phyloP scores from a whole-genome alignment of 92 coral and sea anemone genomes.

The Micromussa lordhowensis region DNA sequence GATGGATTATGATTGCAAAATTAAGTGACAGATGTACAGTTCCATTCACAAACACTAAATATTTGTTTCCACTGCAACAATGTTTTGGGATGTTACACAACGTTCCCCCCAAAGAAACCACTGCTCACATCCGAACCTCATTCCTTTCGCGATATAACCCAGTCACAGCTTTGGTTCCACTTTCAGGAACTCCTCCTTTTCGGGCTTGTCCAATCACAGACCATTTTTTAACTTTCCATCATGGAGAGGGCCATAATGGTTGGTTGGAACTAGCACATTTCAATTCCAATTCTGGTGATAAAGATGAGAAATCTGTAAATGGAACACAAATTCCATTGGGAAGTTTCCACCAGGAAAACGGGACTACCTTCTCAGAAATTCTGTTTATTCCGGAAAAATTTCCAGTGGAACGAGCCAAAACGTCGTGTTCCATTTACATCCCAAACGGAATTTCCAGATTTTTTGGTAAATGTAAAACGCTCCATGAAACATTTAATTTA shows the following conservation, averaged over 20 bases:
- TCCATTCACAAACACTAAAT: conserved; percentile 19
- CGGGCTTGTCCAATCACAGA: no score
- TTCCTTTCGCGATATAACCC: conserved; percentile 43
- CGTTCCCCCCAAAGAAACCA: conserved; percentile 36
- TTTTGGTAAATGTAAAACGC: no score
- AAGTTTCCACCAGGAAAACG: conserved; percentile 42
- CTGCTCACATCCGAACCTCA: conserved; percentile 22
- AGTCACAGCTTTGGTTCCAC: no score
- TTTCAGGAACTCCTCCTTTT: no score
- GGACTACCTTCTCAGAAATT: conserved; percentile 50
- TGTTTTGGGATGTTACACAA: no score
- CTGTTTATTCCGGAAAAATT: conserved; percentile 46
- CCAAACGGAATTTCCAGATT: no score
- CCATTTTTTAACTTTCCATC: no score
- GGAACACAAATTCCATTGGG: conserved; percentile 55
- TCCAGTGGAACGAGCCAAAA: no score
- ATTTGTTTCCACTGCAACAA: conserved; percentile 37
- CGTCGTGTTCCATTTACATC: no score
- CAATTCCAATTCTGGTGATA: conserved; percentile 46
- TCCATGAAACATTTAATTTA: no score
- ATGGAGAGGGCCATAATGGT: conserved; percentile 45
- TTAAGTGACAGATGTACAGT: no score
- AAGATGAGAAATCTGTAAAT: conserved; percentile 50
- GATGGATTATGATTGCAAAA: no score
- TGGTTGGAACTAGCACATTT: conserved; percentile 47